Percentiles rank a stretch among this genome's conserved stretches.
Evolutionary conservation across 2,797 vertebrate genomes (phyloP).

Genomic region (Hydrocynus forskahlii): DNA sequence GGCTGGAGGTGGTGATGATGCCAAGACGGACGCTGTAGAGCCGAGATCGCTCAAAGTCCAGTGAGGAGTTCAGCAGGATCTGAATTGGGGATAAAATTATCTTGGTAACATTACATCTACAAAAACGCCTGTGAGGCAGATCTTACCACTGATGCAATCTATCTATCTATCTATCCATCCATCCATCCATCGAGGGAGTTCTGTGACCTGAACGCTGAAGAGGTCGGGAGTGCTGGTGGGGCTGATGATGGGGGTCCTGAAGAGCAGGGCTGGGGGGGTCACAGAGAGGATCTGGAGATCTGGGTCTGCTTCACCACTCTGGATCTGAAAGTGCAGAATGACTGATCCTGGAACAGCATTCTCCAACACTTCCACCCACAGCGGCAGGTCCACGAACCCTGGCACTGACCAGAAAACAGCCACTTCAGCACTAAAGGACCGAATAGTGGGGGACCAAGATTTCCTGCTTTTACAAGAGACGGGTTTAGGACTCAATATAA

Average conservation of each 20-base stretch:
- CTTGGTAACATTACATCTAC: too few species aligned
- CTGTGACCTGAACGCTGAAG: not conserved
- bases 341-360: not conserved
- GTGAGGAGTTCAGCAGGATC: constrained; percentile 43
- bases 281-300: not conserved
- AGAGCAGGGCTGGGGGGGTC: not conserved
- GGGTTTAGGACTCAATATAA: too few species aligned
- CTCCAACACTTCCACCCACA: not conserved
- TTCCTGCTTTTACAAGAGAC: too few species aligned
- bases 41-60: constrained; percentile 44
- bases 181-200: not conserved
- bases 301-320: not conserved
- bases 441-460: too few species aligned
- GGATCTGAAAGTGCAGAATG: not conserved
- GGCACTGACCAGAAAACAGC: not conserved
- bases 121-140: too few species aligned
- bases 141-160: too few species aligned
- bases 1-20: constrained; percentile 13
- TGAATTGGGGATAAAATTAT: not conserved
- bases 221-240: not conserved
- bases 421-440: too few species aligned
- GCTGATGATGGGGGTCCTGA: not conserved
- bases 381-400: constrained; percentile 43
- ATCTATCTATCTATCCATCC: too few species aligned
- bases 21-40: constrained; percentile 36